Percentiles rank a stretch among this genome's conserved stretches.
These are phyloP conservation scores for Drosophila prosaltans DNA, from an alignment of 1,140 invertebrate genomes.

Conservation along the genomic window DNA sequence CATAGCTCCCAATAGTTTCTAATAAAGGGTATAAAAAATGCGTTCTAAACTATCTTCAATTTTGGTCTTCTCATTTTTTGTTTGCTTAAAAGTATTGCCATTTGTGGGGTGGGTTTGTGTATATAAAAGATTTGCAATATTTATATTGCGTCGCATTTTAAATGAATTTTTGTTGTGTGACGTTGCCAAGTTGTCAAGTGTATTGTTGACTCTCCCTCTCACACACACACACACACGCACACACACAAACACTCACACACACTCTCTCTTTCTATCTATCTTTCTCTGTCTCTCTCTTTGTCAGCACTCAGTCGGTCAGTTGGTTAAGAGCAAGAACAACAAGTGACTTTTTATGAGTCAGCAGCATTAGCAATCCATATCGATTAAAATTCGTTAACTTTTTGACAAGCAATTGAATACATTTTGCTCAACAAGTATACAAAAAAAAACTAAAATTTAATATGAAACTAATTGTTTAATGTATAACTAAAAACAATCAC, in stretches of 20 bases:
- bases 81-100: slow-evolving; percentile 12
- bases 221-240: too few relatives aligned
- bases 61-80: neutral
- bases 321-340: slow-evolving; percentile 20
- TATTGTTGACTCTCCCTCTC: neutral
- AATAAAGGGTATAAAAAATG: neutral
- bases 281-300: neutral
- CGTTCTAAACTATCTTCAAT: neutral
- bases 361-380: slow-evolving; percentile 11
- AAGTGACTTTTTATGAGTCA: slow-evolving; percentile 16
- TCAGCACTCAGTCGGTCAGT: slow-evolving; percentile 13
- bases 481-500: neutral
- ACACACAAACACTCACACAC: neutral
- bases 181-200: slow-evolving; percentile 22
- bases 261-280: neutral
- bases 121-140: slow-evolving; percentile 19
- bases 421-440: neutral
- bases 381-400: slow-evolving; percentile 12
- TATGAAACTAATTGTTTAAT: slow-evolving; percentile 1
- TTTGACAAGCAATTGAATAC: neutral
- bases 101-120: slow-evolving; percentile 9
- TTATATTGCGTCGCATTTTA: slow-evolving; percentile 22
- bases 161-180: slow-evolving; percentile 17
- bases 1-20: too few relatives aligned
- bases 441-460: neutral